phyloP scores from a whole-genome alignment of 1,140 invertebrate species.

The Leptonema lineaticorne region DNA sequence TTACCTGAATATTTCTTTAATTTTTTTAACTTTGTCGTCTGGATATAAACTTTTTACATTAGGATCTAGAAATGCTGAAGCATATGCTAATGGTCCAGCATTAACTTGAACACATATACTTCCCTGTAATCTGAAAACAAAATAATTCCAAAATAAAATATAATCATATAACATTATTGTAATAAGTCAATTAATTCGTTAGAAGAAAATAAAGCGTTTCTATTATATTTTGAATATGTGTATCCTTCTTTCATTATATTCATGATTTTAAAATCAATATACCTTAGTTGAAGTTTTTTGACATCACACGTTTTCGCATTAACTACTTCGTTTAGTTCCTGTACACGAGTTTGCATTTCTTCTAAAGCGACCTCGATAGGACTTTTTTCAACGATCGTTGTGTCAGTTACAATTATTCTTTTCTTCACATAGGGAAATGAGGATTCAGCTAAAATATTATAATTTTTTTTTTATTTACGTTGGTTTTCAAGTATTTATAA shows the following conservation, averaged over 20 bases:
- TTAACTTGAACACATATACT: conserved; percentile 92
- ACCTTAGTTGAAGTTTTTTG: conserved; percentile 85
- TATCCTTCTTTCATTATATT: neutral
- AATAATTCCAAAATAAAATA: too few relatives aligned
- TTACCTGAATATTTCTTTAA: conserved; percentile 86
- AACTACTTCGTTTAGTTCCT: conserved; percentile 83
- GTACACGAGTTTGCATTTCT: conserved; percentile 84
- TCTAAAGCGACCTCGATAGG: conserved; percentile 94
- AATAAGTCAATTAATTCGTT: too few relatives aligned
- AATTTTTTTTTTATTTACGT: too few relatives aligned
- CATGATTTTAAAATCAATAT: conserved; percentile 3
- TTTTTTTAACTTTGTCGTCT: conserved; percentile 77
- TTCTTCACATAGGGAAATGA: conserved; percentile 92
- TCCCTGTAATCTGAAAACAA: conserved; percentile 68
- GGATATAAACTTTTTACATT: conserved; percentile 69
- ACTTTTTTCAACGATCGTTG: conserved; percentile 74
- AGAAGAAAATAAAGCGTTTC: too few relatives aligned
- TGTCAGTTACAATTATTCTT: conserved; percentile 74
- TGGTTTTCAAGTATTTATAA: neutral
- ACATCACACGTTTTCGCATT: conserved; percentile 76
- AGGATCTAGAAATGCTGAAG: conserved; percentile 83
- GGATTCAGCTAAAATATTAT: conserved; percentile 67
- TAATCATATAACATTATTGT: too few relatives aligned
- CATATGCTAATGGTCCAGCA: conserved; percentile 92
- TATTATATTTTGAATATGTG: too few relatives aligned